Percentiles rank a stretch among this genome's conserved stretches.
These are phyloP conservation scores for Drosophila bunnanda DNA, from an alignment of 2,888 invertebrate species.

Conservation along the genomic window DNA sequence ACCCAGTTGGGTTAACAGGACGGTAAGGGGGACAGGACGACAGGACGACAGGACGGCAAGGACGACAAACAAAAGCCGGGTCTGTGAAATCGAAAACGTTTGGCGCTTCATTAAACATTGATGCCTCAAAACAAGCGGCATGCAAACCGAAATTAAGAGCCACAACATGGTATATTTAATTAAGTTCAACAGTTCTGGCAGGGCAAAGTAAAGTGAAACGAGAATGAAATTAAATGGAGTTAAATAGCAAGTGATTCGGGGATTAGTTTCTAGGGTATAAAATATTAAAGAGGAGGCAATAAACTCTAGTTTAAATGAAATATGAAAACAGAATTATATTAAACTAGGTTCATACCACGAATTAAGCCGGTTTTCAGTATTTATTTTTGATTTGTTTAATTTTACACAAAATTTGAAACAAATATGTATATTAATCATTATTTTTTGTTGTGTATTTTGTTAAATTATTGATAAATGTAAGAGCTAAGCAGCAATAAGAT, in stretches of 20 bases:
- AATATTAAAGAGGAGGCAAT: not conserved
- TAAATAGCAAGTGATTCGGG: not conserved
- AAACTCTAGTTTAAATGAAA: not conserved
- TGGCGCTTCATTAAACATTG: constrained; percentile 77
- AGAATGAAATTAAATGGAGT: not conserved
- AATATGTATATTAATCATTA: not conserved
- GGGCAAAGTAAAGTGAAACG: not conserved
- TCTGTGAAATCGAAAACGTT: constrained; percentile 71
- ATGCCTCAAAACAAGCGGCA: constrained; percentile 49
- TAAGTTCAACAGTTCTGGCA: constrained; percentile 55
- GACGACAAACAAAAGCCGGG: constrained; percentile 38
- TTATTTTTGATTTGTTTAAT: not conserved
- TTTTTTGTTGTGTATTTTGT: not conserved
- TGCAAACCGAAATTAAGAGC: constrained; percentile 45
- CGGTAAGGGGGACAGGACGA: constrained; percentile 31
- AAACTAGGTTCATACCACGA: not conserved
- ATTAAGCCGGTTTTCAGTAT: not conserved
- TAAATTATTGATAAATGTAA: not conserved
- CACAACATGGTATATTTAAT: constrained; percentile 70
- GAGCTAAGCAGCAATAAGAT: not conserved
- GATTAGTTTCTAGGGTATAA: not conserved
- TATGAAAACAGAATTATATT: not conserved
- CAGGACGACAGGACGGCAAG: constrained; percentile 31
- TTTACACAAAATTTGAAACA: not conserved
- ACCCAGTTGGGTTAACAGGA: constrained; percentile 67